Evolutionary conservation across 1,140 invertebrate species (phyloP).

Genomic region (Drosophila bifasciata): DNA sequence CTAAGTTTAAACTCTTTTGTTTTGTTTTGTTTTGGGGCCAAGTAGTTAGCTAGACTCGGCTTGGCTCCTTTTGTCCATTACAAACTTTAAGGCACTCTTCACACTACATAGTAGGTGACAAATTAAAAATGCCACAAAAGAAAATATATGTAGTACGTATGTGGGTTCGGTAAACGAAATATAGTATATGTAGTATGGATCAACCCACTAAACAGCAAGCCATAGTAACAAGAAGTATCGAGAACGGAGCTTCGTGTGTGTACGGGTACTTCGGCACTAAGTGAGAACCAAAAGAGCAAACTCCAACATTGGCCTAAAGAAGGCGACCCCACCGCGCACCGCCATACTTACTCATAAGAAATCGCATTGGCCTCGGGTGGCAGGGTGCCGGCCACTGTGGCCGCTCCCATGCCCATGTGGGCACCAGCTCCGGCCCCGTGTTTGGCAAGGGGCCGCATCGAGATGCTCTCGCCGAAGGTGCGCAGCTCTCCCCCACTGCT

Average conservation of each 20-base stretch:
- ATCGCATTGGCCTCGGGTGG: conserved; percentile 75
- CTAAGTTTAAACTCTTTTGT: conserved; percentile 51
- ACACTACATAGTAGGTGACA: conserved; percentile 67
- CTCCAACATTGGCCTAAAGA: conserved; percentile 30
- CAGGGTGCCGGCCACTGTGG: conserved; percentile 54
- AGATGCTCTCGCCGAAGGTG: conserved; percentile 89
- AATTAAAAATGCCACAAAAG: conserved; percentile 65
- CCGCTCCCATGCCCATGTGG: conserved; percentile 19
- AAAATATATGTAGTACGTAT: conserved; percentile 43
- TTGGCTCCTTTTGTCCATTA: conserved; percentile 80
- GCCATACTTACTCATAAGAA: conserved; percentile 78
- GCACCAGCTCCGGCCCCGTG: conserved; percentile 43
- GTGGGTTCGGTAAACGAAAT: conserved; percentile 43
- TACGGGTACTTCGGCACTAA: conserved; percentile 29
- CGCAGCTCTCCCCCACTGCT: conserved; percentile 81
- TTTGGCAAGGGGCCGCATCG: conserved; percentile 88
- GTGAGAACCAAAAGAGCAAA: conserved; percentile 45
- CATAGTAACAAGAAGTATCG: conserved; percentile 64
- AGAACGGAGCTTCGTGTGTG: conserved; percentile 41
- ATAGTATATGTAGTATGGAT: too few relatives aligned
- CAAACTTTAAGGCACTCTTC: conserved; percentile 73
- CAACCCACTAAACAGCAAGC: conserved; percentile 80
- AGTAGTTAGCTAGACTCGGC: conserved; percentile 34
- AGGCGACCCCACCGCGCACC: neutral
- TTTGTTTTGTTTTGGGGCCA: conserved; percentile 31